Percentiles rank a stretch among this genome's conserved stretches.
phyloP scores from a whole-genome alignment of 2,113 vertebrate genomes.

The Chionodraco myersi region DNA sequence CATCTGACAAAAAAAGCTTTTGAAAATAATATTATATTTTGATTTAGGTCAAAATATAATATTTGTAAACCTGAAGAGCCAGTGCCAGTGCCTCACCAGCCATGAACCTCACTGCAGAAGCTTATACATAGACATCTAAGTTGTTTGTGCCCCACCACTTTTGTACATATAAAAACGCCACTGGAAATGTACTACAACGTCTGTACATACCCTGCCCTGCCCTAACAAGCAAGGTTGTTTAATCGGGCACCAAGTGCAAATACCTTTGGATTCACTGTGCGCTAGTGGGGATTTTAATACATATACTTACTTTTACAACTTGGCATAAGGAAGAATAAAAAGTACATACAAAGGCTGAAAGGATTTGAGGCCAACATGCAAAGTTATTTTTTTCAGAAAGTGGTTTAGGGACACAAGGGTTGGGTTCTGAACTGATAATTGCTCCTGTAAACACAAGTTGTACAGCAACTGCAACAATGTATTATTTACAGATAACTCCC shows the following conservation, averaged over 20 bases:
- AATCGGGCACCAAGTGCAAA: not conserved
- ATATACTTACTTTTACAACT: not conserved
- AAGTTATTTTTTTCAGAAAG: slow-evolving; percentile 26
- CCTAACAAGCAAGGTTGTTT: not conserved
- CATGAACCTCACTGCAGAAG: too few relatives aligned
- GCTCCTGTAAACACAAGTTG: slow-evolving; percentile 72
- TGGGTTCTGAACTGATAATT: slow-evolving; percentile 67
- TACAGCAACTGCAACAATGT: slow-evolving; percentile 57
- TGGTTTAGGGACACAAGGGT: slow-evolving; percentile 43
- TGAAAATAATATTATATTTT: too few relatives aligned
- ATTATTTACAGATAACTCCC: slow-evolving; percentile 70
- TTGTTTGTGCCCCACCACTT: too few relatives aligned
- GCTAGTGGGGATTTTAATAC: not conserved
- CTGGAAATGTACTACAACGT: not conserved
- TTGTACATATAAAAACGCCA: too few relatives aligned
- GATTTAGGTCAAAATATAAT: too few relatives aligned
- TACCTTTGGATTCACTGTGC: not conserved
- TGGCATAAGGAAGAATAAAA: not conserved
- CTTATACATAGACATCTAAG: too few relatives aligned
- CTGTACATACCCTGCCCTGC: not conserved
- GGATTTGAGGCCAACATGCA: not conserved
- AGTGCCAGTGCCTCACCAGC: too few relatives aligned
- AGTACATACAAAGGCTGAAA: not conserved
- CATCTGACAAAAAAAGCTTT: too few relatives aligned
- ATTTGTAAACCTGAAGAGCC: too few relatives aligned